Base-by-base conservation (phyloP, 1,140 invertebrate genomes). In the Pseudomyrmex pallidus region DNA sequence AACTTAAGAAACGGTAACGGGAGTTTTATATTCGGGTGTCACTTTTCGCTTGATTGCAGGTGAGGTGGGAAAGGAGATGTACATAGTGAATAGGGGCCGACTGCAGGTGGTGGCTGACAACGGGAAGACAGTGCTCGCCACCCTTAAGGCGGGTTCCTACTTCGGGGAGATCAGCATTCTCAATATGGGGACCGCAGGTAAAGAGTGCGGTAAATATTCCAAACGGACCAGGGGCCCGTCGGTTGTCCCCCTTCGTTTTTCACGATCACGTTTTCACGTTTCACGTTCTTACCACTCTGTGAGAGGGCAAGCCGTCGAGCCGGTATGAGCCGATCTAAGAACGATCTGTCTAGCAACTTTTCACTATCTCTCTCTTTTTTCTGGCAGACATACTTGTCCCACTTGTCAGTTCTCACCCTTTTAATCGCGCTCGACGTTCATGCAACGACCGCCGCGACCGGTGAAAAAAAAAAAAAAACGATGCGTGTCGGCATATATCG, bases 141-240 rank as follows among this genome's bases (percentile, higher is more conserved):
- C 98, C 82, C 95, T 99, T 85, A 98, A 98, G 94, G 98, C 98
- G 86, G 99, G 99, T 93, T 99, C 98, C 93, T 99, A 99, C 96
- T 99, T 99, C 95, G 99, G 99, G 89, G 99, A 99, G 96, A 99
- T 99, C 95, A 99, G 98, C 95, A 99, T 99, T 95, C 96, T 99
- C 94, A 99, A 99, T 96, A 99, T 99, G 98, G 99, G 99, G 94
- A 99, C 98, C 92, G 98, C 98, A 96, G 99, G 98, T 98, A 97
- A 98, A 97, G 96, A 97, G 96, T 96, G 97, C 96, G 97, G 97
- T 97, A 97, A 97, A 97, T 97, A 97, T 97, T 96, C 95, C 95
- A 95, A 95, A 94, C 95, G 95, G 95, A 91, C 92, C 92, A 91
- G 92, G 93, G 92, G 91, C 93, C 90, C 92, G 90, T 92, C 89